A percentile compares a stretch with the other conserved stretches of the same genome.
Conservation (phyloP, 1,140 invertebrate species). For the Stegodyphus dumicola region DNA sequence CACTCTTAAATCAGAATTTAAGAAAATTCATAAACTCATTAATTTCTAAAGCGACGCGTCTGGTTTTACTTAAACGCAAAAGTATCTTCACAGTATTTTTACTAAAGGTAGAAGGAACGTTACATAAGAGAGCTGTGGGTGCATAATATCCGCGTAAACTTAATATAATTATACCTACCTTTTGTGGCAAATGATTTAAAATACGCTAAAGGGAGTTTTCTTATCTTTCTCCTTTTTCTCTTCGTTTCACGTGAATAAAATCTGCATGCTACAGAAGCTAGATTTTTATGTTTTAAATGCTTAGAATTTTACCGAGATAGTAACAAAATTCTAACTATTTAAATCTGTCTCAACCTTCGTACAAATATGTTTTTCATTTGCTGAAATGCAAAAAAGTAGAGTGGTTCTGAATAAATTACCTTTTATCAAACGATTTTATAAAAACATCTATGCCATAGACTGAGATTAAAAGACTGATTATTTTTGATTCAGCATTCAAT, state of each 20-base stretch:
- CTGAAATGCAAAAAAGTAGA: too few species aligned
- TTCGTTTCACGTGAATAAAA: not conserved
- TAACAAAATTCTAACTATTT: too few species aligned
- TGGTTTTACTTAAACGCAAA: conserved; percentile 21
- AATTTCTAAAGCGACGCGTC: conserved; percentile 11
- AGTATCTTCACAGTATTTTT: conserved; percentile 7
- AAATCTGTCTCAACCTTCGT: too few species aligned
- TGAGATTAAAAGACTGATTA: too few species aligned
- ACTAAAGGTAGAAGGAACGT: not conserved
- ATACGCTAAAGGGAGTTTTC: conserved; percentile 48
- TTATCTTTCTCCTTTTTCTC: conserved; percentile 15
- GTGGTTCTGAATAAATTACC: too few species aligned
- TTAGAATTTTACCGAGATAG: too few species aligned
- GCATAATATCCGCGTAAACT: conserved; percentile 13
- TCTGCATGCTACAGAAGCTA: too few species aligned
- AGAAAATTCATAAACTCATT: conserved; percentile 48
- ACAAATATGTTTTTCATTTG: too few species aligned
- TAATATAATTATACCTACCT: conserved; percentile 47
- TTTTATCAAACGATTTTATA: too few species aligned
- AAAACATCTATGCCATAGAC: too few species aligned
- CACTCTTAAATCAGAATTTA: conserved; percentile 35
- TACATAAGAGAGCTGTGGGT: conserved; percentile 2
- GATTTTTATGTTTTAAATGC: too few species aligned
- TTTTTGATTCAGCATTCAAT: too few species aligned
- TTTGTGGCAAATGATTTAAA: conserved; percentile 41